Conservation (phyloP, 2,888 invertebrate genomes). For the Ophion ellenae region DNA sequence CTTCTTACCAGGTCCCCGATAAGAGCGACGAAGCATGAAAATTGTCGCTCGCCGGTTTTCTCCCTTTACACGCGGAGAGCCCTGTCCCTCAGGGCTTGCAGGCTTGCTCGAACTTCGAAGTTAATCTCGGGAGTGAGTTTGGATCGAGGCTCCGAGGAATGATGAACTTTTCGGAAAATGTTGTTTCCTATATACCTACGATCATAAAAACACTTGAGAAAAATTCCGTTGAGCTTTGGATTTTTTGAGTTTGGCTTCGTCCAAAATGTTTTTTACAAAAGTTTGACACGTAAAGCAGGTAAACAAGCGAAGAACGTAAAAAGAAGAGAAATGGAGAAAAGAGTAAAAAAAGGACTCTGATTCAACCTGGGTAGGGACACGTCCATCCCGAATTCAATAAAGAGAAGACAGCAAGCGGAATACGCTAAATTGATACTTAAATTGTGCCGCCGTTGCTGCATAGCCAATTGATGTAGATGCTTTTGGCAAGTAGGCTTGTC, state of each 20-base stretch:
- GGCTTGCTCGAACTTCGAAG: slow-evolving; percentile 19
- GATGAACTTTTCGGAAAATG: slow-evolving; percentile 8
- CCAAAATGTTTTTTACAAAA: neutral
- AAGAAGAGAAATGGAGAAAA: too few relatives aligned
- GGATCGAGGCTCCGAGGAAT: slow-evolving; percentile 7
- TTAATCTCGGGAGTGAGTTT: slow-evolving; percentile 27
- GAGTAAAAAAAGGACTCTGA: too few relatives aligned
- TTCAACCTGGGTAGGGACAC: too few relatives aligned
- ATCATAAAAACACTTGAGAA: neutral
- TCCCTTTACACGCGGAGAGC: slow-evolving; percentile 29
- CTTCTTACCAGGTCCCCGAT: slow-evolving; percentile 14
- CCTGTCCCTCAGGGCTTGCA: slow-evolving; percentile 24
- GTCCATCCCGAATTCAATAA: too few relatives aligned
- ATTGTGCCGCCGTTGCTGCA: too few relatives aligned
- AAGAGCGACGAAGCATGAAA: slow-evolving; percentile 58
- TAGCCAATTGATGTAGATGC: too few relatives aligned
- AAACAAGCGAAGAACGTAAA: too few relatives aligned
- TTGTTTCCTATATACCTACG: neutral
- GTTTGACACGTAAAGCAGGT: too few relatives aligned
- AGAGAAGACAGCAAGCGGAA: too few relatives aligned
- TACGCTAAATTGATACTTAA: too few relatives aligned
- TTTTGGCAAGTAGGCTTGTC: too few relatives aligned
- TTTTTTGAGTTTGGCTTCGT: neutral
- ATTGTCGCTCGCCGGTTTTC: slow-evolving; percentile 36
- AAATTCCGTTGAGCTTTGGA: neutral